Percentiles rank a stretch among this genome's conserved stretches.
Evolutionary conservation across 2,888 invertebrate species (phyloP).

Genomic region (Melikaiella ostensackeni): DNA sequence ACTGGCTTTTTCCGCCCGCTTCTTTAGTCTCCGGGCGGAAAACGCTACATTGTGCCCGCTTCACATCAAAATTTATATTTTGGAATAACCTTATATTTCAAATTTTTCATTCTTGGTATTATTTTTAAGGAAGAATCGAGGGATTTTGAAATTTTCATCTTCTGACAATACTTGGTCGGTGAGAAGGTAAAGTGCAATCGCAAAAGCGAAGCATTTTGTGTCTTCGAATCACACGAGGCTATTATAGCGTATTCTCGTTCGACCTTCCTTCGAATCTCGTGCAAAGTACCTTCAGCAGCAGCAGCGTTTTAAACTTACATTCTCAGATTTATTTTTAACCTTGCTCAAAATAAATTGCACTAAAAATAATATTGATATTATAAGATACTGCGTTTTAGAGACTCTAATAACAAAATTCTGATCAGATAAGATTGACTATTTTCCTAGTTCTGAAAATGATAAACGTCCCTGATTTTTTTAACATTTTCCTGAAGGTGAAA

Average conservation of each 20-base stretch:
- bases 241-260: slow-evolving; percentile 6
- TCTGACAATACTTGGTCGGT: not conserved
- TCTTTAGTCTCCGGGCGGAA: too few relatives aligned
- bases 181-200: slow-evolving; percentile 4
- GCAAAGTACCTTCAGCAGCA: not conserved
- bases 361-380: not conserved
- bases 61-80: too few relatives aligned
- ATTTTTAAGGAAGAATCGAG: not conserved
- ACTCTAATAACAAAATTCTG: not conserved
- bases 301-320: not conserved
- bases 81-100: too few relatives aligned
- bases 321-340: not conserved
- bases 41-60: too few relatives aligned
- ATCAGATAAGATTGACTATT: too few relatives aligned
- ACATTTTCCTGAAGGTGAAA: too few relatives aligned
- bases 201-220: slow-evolving; percentile 1
- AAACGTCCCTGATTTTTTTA: too few relatives aligned
- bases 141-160: not conserved
- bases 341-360: slow-evolving; percentile 3
- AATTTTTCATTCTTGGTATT: too few relatives aligned
- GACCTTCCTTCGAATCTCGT: slow-evolving; percentile 16
- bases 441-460: too few relatives aligned
- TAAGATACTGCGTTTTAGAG: not conserved
- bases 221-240: slow-evolving; percentile 10
- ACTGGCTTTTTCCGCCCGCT: too few relatives aligned